Conservation (phyloP, 2,797 vertebrate species). For the Diglossa cyanea region DNA sequence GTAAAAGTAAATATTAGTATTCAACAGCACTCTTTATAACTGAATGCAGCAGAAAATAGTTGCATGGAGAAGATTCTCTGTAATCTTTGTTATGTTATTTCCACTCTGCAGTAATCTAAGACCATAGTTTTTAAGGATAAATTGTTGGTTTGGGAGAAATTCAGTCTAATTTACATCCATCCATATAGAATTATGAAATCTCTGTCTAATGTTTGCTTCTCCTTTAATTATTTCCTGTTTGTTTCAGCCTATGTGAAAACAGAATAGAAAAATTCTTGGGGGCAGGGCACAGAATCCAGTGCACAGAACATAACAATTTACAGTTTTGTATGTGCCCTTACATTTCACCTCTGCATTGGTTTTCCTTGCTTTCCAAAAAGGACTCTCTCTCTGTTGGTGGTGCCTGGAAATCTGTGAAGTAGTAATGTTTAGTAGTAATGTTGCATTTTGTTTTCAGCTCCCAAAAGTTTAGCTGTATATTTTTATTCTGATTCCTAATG, state of each 20-base stretch:
- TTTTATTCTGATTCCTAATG: neutral
- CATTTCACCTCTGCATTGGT: neutral
- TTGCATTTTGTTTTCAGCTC: neutral
- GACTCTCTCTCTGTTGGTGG: neutral
- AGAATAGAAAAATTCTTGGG: neutral
- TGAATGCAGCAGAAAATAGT: neutral
- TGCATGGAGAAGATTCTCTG: neutral
- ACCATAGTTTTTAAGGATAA: neutral
- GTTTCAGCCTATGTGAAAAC: neutral
- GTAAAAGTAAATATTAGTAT: slow-evolving; percentile 66
- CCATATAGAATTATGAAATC: neutral
- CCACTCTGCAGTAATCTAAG: neutral
- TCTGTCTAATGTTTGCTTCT: neutral
- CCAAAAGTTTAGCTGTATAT: neutral
- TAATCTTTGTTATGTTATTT: neutral
- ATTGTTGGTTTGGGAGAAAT: neutral
- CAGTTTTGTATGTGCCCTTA: neutral
- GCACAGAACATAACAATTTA: neutral
- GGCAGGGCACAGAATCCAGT: neutral
- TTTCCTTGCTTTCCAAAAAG: neutral
- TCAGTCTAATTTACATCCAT: neutral
- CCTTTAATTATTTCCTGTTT: neutral
- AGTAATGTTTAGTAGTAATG: too few relatives aligned
- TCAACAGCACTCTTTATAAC: neutral
- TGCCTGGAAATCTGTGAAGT: neutral